phyloP scores from a whole-genome alignment of 2,888 invertebrate genomes.

The Branchipolynoe longqiensis region DNA sequence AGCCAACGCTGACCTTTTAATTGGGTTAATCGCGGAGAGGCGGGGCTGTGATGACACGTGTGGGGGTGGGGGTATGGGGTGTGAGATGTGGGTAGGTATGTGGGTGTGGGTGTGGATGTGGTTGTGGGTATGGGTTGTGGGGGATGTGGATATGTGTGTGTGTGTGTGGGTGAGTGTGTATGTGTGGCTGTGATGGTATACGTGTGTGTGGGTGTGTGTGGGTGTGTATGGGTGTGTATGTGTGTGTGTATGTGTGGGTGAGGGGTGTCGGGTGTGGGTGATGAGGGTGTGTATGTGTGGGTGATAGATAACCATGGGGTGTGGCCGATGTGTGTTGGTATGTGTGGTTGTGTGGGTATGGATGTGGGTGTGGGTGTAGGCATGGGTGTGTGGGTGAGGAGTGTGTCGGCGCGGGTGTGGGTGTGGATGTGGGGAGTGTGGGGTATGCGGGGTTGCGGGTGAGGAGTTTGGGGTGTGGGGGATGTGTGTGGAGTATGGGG shows the following conservation, averaged over 20 bases:
- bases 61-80: neutral
- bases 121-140: neutral
- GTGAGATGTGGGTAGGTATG: neutral
- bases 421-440: neutral
- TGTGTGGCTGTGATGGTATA: neutral
- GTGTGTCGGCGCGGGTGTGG: neutral
- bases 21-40: neutral
- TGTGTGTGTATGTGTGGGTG: neutral
- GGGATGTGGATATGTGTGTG: no score
- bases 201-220: neutral
- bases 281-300: neutral
- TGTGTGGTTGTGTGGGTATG: neutral
- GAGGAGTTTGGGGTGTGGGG: neutral
- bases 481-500: neutral
- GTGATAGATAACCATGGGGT: neutral
- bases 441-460: neutral
- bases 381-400: neutral
- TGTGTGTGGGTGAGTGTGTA: no score
- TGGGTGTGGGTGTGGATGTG: no score
- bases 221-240: neutral
- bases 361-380: neutral
- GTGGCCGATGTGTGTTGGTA: neutral
- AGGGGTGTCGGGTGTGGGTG: neutral
- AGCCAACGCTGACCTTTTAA: slow-evolving; percentile 47
- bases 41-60: neutral